Percentiles rank a stretch among this genome's conserved stretches.
phyloP scores from a whole-genome alignment of 2,888 invertebrate genomes.

The Drosophila phalerata region DNA sequence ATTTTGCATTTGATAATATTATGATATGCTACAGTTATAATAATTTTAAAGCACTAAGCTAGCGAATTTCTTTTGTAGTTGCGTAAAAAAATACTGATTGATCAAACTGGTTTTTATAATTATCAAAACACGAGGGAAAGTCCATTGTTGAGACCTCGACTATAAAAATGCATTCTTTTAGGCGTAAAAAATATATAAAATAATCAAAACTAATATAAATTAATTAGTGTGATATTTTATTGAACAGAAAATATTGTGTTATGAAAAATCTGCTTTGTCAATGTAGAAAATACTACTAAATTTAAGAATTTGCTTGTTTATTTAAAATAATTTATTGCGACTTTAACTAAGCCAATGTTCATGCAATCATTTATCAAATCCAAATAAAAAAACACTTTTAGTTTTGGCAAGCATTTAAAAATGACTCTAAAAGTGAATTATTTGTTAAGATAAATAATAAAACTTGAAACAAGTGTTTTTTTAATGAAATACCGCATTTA shows the following conservation, averaged over 20 bases:
- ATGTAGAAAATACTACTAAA: too few relatives aligned
- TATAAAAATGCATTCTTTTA: too few relatives aligned
- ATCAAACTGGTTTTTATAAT: slow-evolving; percentile 24
- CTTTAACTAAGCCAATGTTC: slow-evolving; percentile 1
- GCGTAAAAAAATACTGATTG: slow-evolving; percentile 5
- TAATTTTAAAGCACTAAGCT: slow-evolving; percentile 13
- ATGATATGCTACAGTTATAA: background rate
- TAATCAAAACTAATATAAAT: too few relatives aligned
- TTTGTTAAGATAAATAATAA: slow-evolving; percentile 23
- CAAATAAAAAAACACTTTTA: slow-evolving; percentile 1
- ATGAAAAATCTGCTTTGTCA: too few relatives aligned
- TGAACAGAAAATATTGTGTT: too few relatives aligned
- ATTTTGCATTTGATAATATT: slow-evolving; percentile 21
- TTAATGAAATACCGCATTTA: slow-evolving; percentile 32
- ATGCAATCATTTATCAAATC: slow-evolving; percentile 14
- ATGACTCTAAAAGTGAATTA: background rate
- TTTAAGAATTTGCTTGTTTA: background rate
- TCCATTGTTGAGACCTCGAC: too few relatives aligned
- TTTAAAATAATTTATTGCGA: slow-evolving; percentile 8
- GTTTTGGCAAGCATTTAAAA: background rate
- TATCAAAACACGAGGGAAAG: too few relatives aligned
- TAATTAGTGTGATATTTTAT: too few relatives aligned
- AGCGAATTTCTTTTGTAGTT: slow-evolving; percentile 2
- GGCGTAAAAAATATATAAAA: background rate
- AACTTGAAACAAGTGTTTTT: slow-evolving; percentile 11